Evolutionary conservation across 2,888 invertebrate species (phyloP).

Genomic region (Linnaemya vulpina): DNA sequence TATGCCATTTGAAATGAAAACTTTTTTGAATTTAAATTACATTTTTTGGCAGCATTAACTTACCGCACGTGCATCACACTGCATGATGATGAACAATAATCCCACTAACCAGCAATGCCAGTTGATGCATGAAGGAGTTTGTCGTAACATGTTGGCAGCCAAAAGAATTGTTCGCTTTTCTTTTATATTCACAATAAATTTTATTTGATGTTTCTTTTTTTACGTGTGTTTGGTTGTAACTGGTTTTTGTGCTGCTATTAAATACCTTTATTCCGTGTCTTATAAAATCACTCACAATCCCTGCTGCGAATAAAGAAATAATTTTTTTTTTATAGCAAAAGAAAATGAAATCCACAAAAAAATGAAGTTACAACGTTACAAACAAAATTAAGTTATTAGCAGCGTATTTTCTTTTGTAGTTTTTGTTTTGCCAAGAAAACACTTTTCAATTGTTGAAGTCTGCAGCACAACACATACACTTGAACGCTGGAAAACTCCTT

Average conservation of each 20-base stretch:
- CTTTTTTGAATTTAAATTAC: background rate
- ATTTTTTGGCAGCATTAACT: conserved; percentile 72
- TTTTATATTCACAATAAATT: conserved; percentile 33
- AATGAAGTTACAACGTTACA: background rate
- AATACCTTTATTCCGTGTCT: background rate
- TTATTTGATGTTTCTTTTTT: conserved; percentile 41
- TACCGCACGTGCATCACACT: conserved; percentile 81
- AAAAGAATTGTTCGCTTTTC: background rate
- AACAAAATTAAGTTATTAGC: background rate
- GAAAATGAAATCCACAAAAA: background rate
- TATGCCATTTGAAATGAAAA: background rate
- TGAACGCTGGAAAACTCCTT: background rate
- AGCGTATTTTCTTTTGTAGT: background rate
- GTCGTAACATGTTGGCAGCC: conserved; percentile 70
- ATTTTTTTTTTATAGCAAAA: background rate
- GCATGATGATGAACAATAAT: conserved; percentile 76
- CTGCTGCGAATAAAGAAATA: conserved; percentile 17
- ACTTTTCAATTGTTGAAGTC: background rate
- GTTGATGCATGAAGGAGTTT: conserved; percentile 71
- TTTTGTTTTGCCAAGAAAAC: background rate
- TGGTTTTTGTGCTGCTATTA: conserved; percentile 3
- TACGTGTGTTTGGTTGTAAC: background rate
- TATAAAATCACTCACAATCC: conserved; percentile 15
- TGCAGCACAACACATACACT: background rate
- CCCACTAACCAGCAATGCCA: conserved; percentile 74